Percentiles rank a stretch among this genome's conserved stretches.
phyloP scores from a whole-genome alignment of 2,113 vertebrate species.

The Notothenia rossii region DNA sequence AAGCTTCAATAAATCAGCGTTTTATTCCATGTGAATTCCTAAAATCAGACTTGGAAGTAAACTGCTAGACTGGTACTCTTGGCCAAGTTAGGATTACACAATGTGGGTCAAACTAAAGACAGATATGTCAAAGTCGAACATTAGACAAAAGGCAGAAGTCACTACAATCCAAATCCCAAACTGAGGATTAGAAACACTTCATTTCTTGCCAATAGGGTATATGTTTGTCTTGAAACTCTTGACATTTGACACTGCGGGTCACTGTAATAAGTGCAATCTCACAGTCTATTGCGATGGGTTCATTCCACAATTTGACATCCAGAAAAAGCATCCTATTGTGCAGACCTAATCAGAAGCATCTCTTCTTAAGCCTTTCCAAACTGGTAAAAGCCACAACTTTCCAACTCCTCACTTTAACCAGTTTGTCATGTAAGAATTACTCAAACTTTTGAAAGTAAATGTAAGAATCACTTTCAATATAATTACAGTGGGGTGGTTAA shows the following conservation, averaged over 20 bases:
- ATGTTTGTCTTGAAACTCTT: background rate
- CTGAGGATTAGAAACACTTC: background rate
- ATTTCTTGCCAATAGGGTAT: background rate
- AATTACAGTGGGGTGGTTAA: background rate
- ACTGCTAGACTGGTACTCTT: background rate
- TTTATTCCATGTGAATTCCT: conserved; percentile 2
- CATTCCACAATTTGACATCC: no score
- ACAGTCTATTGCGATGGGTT: no score
- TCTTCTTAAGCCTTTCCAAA: background rate
- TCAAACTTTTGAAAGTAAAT: background rate
- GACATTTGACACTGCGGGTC: background rate
- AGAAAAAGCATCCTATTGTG: no score
- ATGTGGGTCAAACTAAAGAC: conserved; percentile 4
- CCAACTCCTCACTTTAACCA: background rate
- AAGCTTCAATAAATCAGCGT: background rate
- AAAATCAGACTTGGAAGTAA: background rate
- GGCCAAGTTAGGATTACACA: conserved; percentile 3
- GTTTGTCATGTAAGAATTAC: background rate
- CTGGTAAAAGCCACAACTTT: background rate
- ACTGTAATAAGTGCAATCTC: no score
- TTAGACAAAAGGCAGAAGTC: background rate
- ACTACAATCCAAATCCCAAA: background rate
- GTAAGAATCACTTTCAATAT: background rate
- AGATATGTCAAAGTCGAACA: conserved; percentile 10
- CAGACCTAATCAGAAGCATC: background rate